Evolutionary conservation across 2,113 vertebrate genomes (phyloP).

Genomic region (Anser brachyrhynchus): DNA sequence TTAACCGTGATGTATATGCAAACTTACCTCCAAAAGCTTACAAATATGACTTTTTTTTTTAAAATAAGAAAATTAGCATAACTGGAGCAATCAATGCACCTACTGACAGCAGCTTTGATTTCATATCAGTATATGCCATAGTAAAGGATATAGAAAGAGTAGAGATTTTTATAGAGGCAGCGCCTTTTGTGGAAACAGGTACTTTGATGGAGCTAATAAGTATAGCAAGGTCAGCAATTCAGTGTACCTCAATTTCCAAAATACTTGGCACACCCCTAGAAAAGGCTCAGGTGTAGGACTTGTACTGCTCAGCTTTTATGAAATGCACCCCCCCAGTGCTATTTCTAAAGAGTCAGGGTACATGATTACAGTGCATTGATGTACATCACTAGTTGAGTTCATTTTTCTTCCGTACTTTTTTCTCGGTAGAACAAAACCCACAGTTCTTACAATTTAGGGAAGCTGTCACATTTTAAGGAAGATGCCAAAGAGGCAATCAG

Average conservation of each 20-base stretch:
- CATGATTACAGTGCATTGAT: not conserved
- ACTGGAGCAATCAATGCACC: not conserved
- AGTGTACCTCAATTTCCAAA: not conserved
- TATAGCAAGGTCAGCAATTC: not conserved
- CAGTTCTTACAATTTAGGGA: not conserved
- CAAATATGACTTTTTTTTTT: not conserved
- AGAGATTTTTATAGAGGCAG: not conserved
- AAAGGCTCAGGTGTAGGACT: not conserved
- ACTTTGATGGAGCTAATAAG: not conserved
- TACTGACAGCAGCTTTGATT: too few species aligned
- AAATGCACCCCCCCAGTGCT: not conserved
- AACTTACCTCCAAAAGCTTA: not conserved
- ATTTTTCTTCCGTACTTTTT: too few species aligned
- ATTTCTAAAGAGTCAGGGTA: not conserved
- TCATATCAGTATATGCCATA: accelerated
- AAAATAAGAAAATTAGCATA: not conserved
- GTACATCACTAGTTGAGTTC: not conserved
- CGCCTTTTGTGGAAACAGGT: not conserved
- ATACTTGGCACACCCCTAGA: not conserved
- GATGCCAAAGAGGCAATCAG: not conserved
- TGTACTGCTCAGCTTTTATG: not conserved
- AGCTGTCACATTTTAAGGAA: not conserved
- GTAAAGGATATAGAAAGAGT: not conserved
- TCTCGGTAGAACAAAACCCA: too few species aligned
- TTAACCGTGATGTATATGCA: not conserved